These are phyloP conservation scores for Agrilus biguttatus DNA, from an alignment of 2,888 invertebrate genomes.

Conservation along the genomic window DNA sequence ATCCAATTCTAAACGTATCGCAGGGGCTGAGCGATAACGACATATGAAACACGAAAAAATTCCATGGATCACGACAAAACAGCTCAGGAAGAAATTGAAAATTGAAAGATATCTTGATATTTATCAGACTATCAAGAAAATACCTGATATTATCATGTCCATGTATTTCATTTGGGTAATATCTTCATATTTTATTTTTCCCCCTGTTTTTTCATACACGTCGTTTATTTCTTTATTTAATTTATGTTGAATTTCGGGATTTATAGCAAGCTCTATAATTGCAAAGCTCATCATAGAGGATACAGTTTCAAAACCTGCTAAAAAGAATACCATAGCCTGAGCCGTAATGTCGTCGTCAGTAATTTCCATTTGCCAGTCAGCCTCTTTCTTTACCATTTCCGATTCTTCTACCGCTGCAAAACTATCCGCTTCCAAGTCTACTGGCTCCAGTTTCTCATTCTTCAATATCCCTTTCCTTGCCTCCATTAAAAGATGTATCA, in stretches of 20 bases:
- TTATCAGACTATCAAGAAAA: not conserved
- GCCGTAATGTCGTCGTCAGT: slow-evolving; percentile 4
- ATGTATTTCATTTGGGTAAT: slow-evolving; percentile 4
- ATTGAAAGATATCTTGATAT: no score
- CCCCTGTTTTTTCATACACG: not conserved
- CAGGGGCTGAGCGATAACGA: no score
- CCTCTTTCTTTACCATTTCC: no score
- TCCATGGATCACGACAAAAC: no score
- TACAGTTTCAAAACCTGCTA: slow-evolving; percentile 15
- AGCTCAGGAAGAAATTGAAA: no score
- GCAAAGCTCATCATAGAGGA: slow-evolving; percentile 22
- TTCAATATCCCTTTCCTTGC: slow-evolving; percentile 14
- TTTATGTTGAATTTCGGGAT: slow-evolving; percentile 24
- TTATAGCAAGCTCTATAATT: slow-evolving; percentile 24
- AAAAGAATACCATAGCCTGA: slow-evolving; percentile 3
- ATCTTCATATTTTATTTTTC: not conserved
- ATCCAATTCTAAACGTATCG: no score
- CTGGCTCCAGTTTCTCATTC: not conserved
- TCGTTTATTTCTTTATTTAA: slow-evolving; percentile 9
- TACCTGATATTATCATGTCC: slow-evolving; percentile 5
- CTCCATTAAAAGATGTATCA: slow-evolving; percentile 43
- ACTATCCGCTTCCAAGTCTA: not conserved
- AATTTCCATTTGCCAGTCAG: not conserved
- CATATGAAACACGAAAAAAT: no score
- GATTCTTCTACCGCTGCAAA: not conserved